Conservation (phyloP, 2,797 vertebrate genomes). For the Orestias chungarensis region DNA sequence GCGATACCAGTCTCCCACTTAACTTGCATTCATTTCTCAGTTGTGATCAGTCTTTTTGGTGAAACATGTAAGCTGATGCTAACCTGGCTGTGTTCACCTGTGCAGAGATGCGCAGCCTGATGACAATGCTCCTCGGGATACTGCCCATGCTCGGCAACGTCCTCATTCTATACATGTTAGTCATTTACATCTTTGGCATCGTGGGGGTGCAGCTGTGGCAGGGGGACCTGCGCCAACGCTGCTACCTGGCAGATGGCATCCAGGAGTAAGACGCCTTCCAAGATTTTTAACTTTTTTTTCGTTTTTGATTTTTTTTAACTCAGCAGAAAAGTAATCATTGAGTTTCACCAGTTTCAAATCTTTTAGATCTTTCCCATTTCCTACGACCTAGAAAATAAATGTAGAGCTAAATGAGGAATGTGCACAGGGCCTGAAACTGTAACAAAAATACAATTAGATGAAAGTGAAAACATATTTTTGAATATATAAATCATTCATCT, state of each 20-base stretch:
- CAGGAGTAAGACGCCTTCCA: slow-evolving; percentile 72
- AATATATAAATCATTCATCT: no score
- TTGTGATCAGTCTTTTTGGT: no score
- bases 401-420: background rate
- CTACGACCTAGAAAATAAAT: background rate
- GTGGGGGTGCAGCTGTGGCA: slow-evolving; percentile 92
- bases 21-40: no score
- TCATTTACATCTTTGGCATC: slow-evolving; percentile 91
- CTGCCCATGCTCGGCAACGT: slow-evolving; percentile 92
- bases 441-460: no score
- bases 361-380: background rate
- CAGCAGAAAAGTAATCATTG: background rate
- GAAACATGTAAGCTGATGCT: background rate
- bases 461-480: no score
- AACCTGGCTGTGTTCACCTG: background rate
- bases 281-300: background rate
- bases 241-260: slow-evolving; percentile 85
- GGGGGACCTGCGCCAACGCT: slow-evolving; percentile 87
- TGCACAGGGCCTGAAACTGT: background rate
- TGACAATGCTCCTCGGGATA: slow-evolving; percentile 87
- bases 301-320: no score
- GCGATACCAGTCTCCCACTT: no score
- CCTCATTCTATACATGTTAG: slow-evolving; percentile 88
- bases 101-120: slow-evolving; percentile 88
- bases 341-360: background rate